Base-by-base conservation (phyloP, 2,113 vertebrate genomes). In the Ammodytes dubius region DNA sequence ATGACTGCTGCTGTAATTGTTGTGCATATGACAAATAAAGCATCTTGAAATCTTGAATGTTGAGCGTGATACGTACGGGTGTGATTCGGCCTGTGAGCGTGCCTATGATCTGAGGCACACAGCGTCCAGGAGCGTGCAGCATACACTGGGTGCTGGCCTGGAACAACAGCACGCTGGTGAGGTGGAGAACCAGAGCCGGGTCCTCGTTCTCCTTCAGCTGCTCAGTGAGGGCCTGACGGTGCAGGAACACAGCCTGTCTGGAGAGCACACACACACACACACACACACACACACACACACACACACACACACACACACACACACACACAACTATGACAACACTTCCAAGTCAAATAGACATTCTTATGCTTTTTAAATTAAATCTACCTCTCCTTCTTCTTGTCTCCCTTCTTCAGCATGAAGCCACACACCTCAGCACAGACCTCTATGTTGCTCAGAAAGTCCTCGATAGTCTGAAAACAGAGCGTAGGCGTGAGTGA, bases 81-180 rank as follows among this genome's bases (percentile, higher is more conserved):
- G 97, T 92, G 63, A 99, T 97, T 79, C 95, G 96, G 45, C 92
- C 93, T 0, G 87, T 94, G 58, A 99, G 96, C 57, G 96, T 96
- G 86, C 92, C 87, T 77, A 99, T 96, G 89, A 99, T 95, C 82
- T 97, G 97, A 19, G 98, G 98, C 54, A 99, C 98, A 60, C 97
- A 99, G 95, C 97, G 96, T 56, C 98, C 98, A 1, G 98, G 98
- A 7, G 97, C 97, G 76, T 99, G 98, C 77, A 99, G 96, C 96
- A 99, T 97, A 84, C 95, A 96, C 82, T 98, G 95, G 35, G 96
- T 97, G 77, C 91, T 91, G 82, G 95, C 95, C 86, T 99, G 98
- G 87, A 99, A 99, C 57, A 99, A 90, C 87, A 99, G 92, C 19
- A 98, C 96, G 7, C 97, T 95, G 35, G 96, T 96, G 84, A 99